Percentiles rank a stretch among this genome's conserved stretches.
Evolutionary conservation across 2,888 invertebrate genomes (phyloP).

Genomic region (Argynnis bischoffii): DNA sequence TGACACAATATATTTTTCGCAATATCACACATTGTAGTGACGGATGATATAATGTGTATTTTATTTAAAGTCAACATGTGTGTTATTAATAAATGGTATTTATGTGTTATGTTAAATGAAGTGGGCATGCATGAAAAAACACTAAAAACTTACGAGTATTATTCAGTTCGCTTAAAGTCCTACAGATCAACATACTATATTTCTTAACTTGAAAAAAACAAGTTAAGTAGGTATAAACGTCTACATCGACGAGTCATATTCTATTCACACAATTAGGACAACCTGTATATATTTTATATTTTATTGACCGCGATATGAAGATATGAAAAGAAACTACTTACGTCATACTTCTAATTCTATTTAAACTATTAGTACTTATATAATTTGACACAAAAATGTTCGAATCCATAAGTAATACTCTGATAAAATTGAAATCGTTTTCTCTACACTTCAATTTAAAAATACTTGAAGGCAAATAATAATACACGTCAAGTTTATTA

Average conservation of each 20-base stretch:
- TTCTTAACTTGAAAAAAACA: slow-evolving; percentile 9
- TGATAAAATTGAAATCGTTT: neutral
- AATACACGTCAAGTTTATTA: neutral
- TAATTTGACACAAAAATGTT: slow-evolving; percentile 19
- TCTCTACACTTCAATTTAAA: slow-evolving; percentile 5
- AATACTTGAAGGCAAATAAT: neutral
- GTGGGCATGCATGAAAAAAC: slow-evolving; percentile 47
- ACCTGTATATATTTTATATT: slow-evolving; percentile 19
- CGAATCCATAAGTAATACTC: slow-evolving; percentile 27
- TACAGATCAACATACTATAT: slow-evolving; percentile 15
- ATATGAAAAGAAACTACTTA: slow-evolving; percentile 13
- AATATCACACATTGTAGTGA: slow-evolving; percentile 1
- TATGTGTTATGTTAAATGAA: slow-evolving; percentile 40
- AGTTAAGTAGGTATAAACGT: slow-evolving; percentile 15
- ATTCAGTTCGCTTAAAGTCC: slow-evolving; percentile 8
- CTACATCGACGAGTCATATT: slow-evolving; percentile 20
- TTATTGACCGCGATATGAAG: neutral
- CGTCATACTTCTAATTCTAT: slow-evolving; percentile 24
- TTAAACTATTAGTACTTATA: slow-evolving; percentile 8
- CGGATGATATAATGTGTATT: neutral
- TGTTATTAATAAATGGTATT: slow-evolving; percentile 3
- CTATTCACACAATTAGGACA: slow-evolving; percentile 20
- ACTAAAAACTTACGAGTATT: slow-evolving; percentile 19
- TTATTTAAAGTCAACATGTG: slow-evolving; percentile 2
- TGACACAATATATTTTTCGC: neutral